Base-by-base conservation (phyloP, 1,140 invertebrate genomes). In the honey bee (Apis mellifera) region DNA sequence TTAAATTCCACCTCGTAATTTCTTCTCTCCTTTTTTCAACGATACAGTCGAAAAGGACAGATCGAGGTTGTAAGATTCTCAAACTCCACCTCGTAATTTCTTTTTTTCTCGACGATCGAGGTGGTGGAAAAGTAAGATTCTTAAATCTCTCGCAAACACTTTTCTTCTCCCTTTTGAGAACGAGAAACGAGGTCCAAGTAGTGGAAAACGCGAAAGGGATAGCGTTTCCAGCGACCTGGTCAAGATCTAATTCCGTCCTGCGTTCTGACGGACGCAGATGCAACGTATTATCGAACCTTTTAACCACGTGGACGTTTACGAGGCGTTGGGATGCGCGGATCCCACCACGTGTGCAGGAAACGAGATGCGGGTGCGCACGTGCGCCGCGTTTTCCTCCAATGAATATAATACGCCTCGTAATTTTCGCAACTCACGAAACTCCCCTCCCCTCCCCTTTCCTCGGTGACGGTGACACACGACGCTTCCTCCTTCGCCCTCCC, bases 281-380 rank as follows among this genome's bases (percentile, higher is more conserved):
- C 86, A 78, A 84, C 85, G 78, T 84, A 86, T 91, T 92, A 91
- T 91, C 90, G 89, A 84, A 86, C 86, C 89, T 83, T 90, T 91
- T 89, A 89, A 89, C 90, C 87, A 90, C 86, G 90, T 90, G 89
- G 89, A 88, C 86, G 77, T 88, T 85, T 80, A 88, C 84, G 86
- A 83, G 71, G 78, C 68, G 55, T 12, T 69, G 60, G 71, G 85
- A 74, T 59, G 62, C 78, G 80, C 69, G 48, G 60, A 26, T 42
- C 19, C 26, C 65, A 91, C 90, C 90, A 92, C 91, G 92, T 92
- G 92, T 85, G 86, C 92, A 91, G 92, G 92, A 92, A 92, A 86
- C 89, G 84, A 73, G 90, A 92, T 92, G 92, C 92, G 92, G 92
- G 92, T 83, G 32, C 85, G 87, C 86, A 86, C 91, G 91, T 90